phyloP scores from a whole-genome alignment of 2,113 vertebrate genomes.

The Marcusenius ussheri region DNA sequence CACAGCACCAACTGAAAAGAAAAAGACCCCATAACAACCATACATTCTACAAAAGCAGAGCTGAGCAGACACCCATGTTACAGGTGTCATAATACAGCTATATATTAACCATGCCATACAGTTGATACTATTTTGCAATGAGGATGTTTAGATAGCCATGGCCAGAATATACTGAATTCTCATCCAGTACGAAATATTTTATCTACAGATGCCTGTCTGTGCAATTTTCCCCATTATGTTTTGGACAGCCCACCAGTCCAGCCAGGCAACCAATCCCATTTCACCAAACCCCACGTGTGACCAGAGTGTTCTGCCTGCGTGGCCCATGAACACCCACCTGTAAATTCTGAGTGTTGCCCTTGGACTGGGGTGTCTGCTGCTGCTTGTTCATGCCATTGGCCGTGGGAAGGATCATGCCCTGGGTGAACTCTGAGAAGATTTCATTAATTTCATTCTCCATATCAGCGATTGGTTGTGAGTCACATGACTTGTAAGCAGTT shows the following conservation, averaged over 20 bases:
- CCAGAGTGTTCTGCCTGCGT: not conserved
- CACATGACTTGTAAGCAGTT: not conserved
- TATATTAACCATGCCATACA: not conserved
- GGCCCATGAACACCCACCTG: conserved; percentile 53
- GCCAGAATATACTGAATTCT: not conserved
- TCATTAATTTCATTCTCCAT: not conserved
- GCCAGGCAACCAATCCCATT: not conserved
- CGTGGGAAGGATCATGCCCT: conserved; percentile 96
- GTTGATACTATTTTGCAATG: not conserved
- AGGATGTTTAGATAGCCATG: not conserved
- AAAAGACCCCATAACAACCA: not conserved
- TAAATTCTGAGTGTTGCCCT: conserved; percentile 65
- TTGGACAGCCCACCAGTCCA: not conserved
- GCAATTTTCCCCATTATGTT: not conserved
- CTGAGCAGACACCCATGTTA: not conserved
- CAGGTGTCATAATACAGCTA: not conserved
- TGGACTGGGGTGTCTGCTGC: conserved; percentile 49
- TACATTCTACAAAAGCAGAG: not conserved
- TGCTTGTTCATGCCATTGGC: conserved; percentile 74
- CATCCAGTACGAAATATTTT: not conserved
- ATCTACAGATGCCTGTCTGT: not conserved
- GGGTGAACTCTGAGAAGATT: conserved; percentile 81
- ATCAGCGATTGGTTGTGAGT: not conserved
- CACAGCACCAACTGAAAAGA: not conserved
- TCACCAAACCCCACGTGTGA: not conserved